These are phyloP conservation scores for Oxygymnocypris stewartii DNA, from an alignment of 2,113 vertebrate species.

Conservation along the genomic window DNA sequence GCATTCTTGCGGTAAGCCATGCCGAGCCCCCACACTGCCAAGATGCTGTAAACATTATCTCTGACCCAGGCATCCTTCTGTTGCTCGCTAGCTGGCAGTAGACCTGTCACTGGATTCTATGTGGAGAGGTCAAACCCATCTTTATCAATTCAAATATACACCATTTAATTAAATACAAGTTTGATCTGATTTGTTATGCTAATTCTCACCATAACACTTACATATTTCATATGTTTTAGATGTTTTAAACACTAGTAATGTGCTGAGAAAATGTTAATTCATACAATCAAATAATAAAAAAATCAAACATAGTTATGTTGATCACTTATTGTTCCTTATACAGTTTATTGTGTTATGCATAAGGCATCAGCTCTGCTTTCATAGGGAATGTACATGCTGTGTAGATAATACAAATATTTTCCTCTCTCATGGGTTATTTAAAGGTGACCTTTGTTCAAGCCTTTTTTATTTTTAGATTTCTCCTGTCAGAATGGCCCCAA, in stretches of 20 bases:
- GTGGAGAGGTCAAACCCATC: conserved; percentile 12
- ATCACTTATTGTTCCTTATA: neutral
- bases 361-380: conserved; percentile 3
- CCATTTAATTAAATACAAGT: neutral
- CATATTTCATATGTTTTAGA: neutral
- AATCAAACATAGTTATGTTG: neutral
- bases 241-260: neutral
- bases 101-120: conserved; percentile 92
- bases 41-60: conserved; percentile 95
- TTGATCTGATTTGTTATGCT: conserved; percentile 11
- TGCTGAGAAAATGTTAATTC: neutral
- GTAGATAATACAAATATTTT: conserved; percentile 63
- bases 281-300: neutral
- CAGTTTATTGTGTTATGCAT: neutral
- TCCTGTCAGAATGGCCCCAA: conserved; percentile 3
- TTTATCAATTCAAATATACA: conserved; percentile 29
- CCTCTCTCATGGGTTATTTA: conserved; percentile 49
- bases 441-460: conserved; percentile 69
- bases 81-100: conserved; percentile 86
- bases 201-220: conserved; percentile 33
- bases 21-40: conserved; percentile 94
- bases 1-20: conserved; percentile 99
- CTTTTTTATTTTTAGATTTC: conserved; percentile 64
- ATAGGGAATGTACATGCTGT: conserved; percentile 49
- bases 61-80: conserved; percentile 96